Base-by-base conservation (phyloP, 2,888 invertebrate genomes). In the Frankliniella fusca region DNA sequence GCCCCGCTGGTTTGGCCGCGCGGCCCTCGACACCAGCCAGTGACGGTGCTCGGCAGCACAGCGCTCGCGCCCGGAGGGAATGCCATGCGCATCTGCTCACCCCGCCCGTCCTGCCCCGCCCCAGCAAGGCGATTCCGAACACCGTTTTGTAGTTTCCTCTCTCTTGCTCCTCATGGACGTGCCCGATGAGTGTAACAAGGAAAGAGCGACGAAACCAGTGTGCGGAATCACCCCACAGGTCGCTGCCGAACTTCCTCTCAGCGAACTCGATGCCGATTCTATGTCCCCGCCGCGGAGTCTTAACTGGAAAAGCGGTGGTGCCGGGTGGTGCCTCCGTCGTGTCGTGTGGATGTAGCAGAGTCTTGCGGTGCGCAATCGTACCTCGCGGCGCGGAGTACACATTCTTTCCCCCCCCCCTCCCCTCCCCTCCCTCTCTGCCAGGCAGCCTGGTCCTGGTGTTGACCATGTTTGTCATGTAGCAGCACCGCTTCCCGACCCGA, bases 381-480 rank as follows among this genome's bases (percentile, higher is more conserved):
- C 23, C 23, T n/a, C 23, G 70, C 70, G 23, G n/a, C 23, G 70
- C 70, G 23, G 70, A 7, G 70, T 54, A 2, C 54, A 8, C 70
- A 70, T n/a, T 61, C 61, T 61, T 61, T 61, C 70, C 8, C 23
- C 12, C n/a, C 65, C n/a, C 65, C n/a, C 65, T 3, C 20, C 65
- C 23, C 70, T 23, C 23, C 23, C 9, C 11, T 8, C 3, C 65
- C 70, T 3, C 70, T 27, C 10, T 9, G 70, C 70, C 70, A 23
- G 70, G 70, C 70, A 27, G 70, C 23, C 38, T 38, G 38, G 70
- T 23, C 27, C 23, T 76, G 70, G 70, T 27, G 70, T 76, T 76
- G 70, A 23, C 70, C 70, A 76, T 76, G 70, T 76, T 27, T 76
- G 70, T 76, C 70, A 76, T 76, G 70, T n/a, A 23, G 70, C 70